These are phyloP conservation scores for Tholera decimalis DNA, from an alignment of 2,888 invertebrate genomes.

Conservation along the genomic window DNA sequence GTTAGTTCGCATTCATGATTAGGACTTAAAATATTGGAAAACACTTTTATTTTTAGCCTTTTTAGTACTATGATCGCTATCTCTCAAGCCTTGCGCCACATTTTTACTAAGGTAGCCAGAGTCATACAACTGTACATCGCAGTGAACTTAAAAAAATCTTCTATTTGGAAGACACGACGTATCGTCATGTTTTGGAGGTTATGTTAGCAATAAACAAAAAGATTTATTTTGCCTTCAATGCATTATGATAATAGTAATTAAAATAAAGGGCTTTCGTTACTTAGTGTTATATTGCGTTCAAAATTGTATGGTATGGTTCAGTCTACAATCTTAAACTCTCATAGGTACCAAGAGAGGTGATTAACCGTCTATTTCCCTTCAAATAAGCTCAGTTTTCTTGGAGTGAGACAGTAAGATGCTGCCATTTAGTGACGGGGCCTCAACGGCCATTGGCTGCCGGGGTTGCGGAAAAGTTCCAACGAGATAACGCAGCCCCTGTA, in stretches of 20 bases:
- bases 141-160: conserved; percentile 41
- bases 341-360: too few species aligned
- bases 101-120: conserved; percentile 34
- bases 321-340: too few species aligned
- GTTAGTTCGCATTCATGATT: too few species aligned
- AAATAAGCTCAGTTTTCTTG: too few species aligned
- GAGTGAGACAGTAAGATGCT: too few species aligned
- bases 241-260: neutral
- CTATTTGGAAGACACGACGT: conserved; percentile 29
- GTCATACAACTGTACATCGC: conserved; percentile 51
- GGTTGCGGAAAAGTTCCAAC: too few species aligned
- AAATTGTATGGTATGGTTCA: neutral
- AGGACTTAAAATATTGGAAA: too few species aligned
- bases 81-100: conserved; percentile 12
- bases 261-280: neutral
- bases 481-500: too few species aligned
- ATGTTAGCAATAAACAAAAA: conserved; percentile 23
- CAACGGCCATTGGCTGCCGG: too few species aligned
- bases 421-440: too few species aligned
- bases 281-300: neutral
- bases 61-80: conserved; percentile 6
- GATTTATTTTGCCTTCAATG: conserved; percentile 14
- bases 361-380: too few species aligned
- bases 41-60: too few species aligned
- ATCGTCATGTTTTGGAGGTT: conserved; percentile 31